These are phyloP conservation scores for Bettongia penicillata DNA, from an alignment of 2,113 vertebrate genomes.

Conservation along the genomic window DNA sequence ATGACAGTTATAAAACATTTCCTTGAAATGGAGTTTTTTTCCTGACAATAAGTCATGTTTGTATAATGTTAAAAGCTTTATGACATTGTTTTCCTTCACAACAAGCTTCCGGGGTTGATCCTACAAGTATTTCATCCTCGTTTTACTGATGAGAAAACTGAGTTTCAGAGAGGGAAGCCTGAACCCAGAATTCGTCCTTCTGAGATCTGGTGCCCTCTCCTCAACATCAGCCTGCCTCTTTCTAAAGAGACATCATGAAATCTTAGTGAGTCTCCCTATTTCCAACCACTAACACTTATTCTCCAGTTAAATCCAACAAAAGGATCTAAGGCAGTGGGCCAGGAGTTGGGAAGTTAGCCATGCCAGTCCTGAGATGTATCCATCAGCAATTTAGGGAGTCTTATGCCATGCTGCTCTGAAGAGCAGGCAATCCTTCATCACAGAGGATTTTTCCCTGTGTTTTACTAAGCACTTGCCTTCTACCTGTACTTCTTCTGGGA, in stretches of 20 bases:
- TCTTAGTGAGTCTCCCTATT: constrained; percentile 47
- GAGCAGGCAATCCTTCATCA: constrained; percentile 34
- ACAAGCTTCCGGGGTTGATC: background rate
- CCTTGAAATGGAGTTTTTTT: constrained; percentile 60
- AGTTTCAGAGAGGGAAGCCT: background rate
- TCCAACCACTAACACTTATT: constrained; percentile 29
- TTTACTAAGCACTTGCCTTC: constrained; percentile 10
- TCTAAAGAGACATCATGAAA: constrained; percentile 48
- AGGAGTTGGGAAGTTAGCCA: constrained; percentile 48
- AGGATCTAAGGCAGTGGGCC: constrained; percentile 20
- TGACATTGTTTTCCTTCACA: background rate
- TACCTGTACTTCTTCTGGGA: constrained; percentile 36
- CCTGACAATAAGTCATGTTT: background rate
- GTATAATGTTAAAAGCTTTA: background rate
- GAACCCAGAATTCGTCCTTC: background rate
- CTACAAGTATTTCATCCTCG: background rate
- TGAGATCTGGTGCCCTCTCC: background rate
- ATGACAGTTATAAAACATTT: constrained; percentile 36
- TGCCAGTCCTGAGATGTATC: constrained; percentile 20
- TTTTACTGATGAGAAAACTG: background rate
- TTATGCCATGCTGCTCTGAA: constrained; percentile 6
- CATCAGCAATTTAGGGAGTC: background rate
- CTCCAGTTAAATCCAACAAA: constrained; percentile 48
- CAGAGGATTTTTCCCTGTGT: constrained; percentile 1
- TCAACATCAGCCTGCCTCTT: background rate